phyloP scores from a whole-genome alignment of 2,888 invertebrate species.

The Brachylomia viminalis region DNA sequence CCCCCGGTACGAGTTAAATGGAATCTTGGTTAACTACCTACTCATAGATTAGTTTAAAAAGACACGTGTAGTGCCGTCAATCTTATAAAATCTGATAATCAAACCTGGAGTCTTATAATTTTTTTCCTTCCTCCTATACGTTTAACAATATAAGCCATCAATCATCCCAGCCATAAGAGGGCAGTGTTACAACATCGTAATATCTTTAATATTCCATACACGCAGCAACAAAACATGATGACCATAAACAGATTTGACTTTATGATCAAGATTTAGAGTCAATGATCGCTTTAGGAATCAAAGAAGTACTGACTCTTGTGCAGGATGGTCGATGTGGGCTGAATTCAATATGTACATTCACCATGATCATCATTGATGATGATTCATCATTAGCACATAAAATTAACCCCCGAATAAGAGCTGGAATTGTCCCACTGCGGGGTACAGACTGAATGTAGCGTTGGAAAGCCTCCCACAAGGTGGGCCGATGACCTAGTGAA shows the following conservation, averaged over 20 bases:
- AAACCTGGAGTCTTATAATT: not conserved
- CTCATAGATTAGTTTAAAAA: not conserved
- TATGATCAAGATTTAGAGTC: conserved; percentile 32
- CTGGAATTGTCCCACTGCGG: not conserved
- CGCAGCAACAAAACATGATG: conserved; percentile 17
- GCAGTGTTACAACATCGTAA: conserved; percentile 16
- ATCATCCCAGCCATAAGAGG: conserved; percentile 29
- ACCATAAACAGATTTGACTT: conserved; percentile 33
- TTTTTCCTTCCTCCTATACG: not conserved
- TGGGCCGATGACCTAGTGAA: not conserved
- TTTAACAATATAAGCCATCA: conserved; percentile 29
- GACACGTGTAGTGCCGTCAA: not conserved
- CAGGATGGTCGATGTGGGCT: not conserved
- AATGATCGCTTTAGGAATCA: conserved; percentile 23
- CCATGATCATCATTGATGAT: not conserved
- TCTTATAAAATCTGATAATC: conserved; percentile 6
- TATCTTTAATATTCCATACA: conserved; percentile 40
- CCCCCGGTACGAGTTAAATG: not conserved
- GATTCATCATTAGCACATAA: not conserved
- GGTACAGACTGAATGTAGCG: not conserved
- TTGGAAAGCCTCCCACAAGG: not conserved
- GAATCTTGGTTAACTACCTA: not conserved
- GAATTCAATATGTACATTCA: too few relatives aligned
- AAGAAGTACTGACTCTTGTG: not conserved
- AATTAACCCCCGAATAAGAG: too few relatives aligned